A percentile compares a stretch with the other conserved stretches of the same genome.
Conservation (phyloP, 2,888 invertebrate species). For the Monochamus alternatus region DNA sequence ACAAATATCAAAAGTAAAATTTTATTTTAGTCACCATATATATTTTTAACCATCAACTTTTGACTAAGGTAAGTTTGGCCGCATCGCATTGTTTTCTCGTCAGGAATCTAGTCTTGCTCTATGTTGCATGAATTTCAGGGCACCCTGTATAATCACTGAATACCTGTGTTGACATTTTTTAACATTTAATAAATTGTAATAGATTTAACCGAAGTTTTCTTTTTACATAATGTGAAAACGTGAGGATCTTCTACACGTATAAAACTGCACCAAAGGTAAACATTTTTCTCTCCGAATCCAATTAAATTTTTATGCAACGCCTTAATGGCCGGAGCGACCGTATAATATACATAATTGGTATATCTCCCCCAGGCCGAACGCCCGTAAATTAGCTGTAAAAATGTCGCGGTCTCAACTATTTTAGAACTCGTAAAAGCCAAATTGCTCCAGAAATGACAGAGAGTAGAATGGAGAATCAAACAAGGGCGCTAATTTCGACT, state of each 20-base stretch:
- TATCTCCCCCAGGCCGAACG: conserved; percentile 2
- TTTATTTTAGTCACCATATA: too few species aligned
- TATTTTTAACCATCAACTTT: too few species aligned
- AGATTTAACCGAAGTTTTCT: too few species aligned
- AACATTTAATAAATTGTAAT: too few species aligned
- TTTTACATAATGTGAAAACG: too few species aligned
- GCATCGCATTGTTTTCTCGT: too few species aligned
- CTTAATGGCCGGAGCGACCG: neutral
- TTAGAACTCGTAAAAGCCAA: conserved; percentile 22
- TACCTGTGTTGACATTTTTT: too few species aligned
- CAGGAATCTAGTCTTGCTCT: too few species aligned
- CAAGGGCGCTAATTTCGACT: conserved; percentile 18
- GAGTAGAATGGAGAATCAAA: conserved; percentile 18
- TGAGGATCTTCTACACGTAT: neutral
- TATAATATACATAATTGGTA: conserved; percentile 29
- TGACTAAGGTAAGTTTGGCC: too few species aligned
- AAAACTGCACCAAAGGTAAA: neutral
- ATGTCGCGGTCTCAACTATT: conserved; percentile 24
- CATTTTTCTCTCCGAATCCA: neutral
- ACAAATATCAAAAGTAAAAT: too few species aligned
- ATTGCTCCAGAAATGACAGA: conserved; percentile 17
- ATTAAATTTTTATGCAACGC: conserved; percentile 27
- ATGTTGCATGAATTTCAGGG: too few species aligned
- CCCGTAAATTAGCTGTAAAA: conserved; percentile 24
- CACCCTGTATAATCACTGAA: too few species aligned